Conservation (phyloP, 1,140 invertebrate species). For the Uloborus diversus region DNA sequence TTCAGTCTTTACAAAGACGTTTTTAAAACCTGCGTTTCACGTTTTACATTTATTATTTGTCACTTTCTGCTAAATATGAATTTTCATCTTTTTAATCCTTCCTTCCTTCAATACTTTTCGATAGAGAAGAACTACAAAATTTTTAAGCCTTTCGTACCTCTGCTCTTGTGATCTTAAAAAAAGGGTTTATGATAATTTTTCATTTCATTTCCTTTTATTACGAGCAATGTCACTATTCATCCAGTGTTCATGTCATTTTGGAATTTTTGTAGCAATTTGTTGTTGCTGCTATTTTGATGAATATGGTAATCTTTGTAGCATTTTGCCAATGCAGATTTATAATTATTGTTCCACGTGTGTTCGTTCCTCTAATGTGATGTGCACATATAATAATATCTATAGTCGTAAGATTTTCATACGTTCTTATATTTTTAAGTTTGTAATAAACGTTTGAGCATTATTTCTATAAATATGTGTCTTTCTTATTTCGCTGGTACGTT, state of each 20-base stretch:
- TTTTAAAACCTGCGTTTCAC: no score
- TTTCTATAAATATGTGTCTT: conserved; percentile 52
- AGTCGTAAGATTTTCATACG: conserved; percentile 58
- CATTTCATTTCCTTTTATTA: conserved; percentile 13
- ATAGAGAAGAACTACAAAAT: conserved; percentile 3
- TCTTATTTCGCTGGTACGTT: background rate
- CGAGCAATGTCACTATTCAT: conserved; percentile 30
- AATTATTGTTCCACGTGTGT: conserved; percentile 51
- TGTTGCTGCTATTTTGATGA: conserved; percentile 51
- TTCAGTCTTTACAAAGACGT: no score
- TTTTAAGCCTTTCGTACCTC: conserved; percentile 50
- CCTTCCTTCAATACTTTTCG: background rate
- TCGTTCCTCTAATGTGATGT: conserved; percentile 56
- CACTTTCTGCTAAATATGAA: no score
- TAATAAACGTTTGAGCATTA: conserved; percentile 59
- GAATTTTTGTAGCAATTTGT: conserved; percentile 50
- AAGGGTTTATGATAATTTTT: conserved; percentile 20
- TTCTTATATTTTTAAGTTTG: conserved; percentile 59
- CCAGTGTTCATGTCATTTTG: conserved; percentile 26
- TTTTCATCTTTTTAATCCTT: background rate
- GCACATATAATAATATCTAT: conserved; percentile 53
- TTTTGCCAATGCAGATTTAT: conserved; percentile 57
- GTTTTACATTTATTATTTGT: no score
- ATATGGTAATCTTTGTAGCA: conserved; percentile 55
- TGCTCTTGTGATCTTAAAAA: conserved; percentile 47